phyloP scores from a whole-genome alignment of 2,888 invertebrate genomes.

The Priocnemis perturbator region DNA sequence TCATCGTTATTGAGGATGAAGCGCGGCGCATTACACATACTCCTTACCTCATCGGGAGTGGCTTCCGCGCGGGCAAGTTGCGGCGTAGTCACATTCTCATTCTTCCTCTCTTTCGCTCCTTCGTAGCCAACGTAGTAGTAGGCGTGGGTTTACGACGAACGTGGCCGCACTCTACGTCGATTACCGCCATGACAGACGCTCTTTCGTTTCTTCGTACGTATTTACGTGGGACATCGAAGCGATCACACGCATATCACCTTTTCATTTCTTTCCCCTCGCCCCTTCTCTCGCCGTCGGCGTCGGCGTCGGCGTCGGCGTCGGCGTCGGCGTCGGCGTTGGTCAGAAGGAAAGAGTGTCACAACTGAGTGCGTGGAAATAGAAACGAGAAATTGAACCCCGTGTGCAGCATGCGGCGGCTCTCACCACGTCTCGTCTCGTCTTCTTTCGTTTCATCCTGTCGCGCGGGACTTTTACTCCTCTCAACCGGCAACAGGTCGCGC shows the following conservation, averaged over 20 bases:
- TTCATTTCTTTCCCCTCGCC: too few species aligned
- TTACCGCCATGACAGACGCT: conserved; percentile 43
- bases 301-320: conserved; percentile 2
- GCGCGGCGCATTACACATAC: too few species aligned
- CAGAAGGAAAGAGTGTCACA: too few species aligned
- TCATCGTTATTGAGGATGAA: too few species aligned
- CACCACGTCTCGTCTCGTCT: too few species aligned
- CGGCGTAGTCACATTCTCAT: conserved; percentile 59
- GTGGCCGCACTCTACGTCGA: conserved; percentile 26
- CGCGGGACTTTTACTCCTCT: too few species aligned
- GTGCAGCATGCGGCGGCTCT: neutral
- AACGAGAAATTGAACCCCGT: neutral
- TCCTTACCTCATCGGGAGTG: conserved; percentile 58
- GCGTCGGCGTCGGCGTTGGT: conserved; percentile 12
- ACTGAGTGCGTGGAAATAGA: too few species aligned
- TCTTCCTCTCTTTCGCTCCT: conserved; percentile 53
- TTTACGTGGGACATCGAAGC: neutral
- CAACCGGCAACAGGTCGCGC: conserved; percentile 38
- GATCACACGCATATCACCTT: conserved; percentile 11
- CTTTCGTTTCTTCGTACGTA: too few species aligned
- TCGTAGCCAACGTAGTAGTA: conserved; percentile 42
- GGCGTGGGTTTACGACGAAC: conserved; percentile 36
- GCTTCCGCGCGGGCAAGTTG: conserved; percentile 40
- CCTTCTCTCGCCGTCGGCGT: too few species aligned
- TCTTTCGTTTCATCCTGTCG: neutral